Evolutionary conservation across 2,888 invertebrate species (phyloP), one percentile per base, ranked within the genome.

Genomic region (Cephus sareptanus): DNA sequence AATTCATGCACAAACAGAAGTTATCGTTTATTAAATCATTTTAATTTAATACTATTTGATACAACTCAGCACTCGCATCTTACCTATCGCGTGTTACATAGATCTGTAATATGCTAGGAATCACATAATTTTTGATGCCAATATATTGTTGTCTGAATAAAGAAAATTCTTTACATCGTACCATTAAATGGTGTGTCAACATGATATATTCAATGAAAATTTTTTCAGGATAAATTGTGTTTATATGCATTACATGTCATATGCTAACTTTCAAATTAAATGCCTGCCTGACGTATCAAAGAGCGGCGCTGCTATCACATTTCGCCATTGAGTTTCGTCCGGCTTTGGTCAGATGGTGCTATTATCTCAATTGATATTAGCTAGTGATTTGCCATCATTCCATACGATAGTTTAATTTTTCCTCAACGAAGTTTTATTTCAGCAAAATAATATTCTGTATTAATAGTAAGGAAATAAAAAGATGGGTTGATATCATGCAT

Each of bases 111-210:
- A 56, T 56, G 56, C 9, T 56, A 56, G 56, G 56, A 23, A 23
- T 23, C 15, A 71, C 30, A 82, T 84, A 81, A 85, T 81, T 84
- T 86, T 84, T 82, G 82, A 85, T 86, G 85, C 83, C 81, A 81
- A 84, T 83, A 85, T 84, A 83, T 81, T 73, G 79, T 79, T 77
- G 56, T 81, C 76, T 68, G 79, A 82, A 35, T 74, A 74, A 37
- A 71, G 71, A 71, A 71, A 71, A 71, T 31, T 13, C 23, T 56
- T 56, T 56, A 56, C 23, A 71, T 34, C 15, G 33, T 34, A 33
- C 71, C 33, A 71, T 71, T 15, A 71, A 71, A 34, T 30, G 12
- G 9, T 71, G 12, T 70, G 13, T 71, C 31, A 11, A 70, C 70
- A 31, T 23, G 23, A 71, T 71, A 31, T 71, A 71, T 31, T 23